Evolutionary conservation across 2,113 vertebrate genomes (phyloP).

Genomic region (Morone saxatilis): DNA sequence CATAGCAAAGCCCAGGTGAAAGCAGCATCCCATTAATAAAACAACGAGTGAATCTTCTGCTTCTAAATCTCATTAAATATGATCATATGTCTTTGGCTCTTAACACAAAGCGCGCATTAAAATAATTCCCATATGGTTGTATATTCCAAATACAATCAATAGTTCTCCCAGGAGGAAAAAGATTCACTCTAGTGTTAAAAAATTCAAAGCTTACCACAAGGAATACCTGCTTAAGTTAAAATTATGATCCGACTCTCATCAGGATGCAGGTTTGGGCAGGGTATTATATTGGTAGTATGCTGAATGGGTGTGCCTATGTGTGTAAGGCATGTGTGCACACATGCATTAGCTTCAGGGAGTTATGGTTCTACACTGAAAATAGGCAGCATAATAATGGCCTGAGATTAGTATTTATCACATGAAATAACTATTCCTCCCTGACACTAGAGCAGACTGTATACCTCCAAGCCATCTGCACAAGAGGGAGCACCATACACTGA

Average conservation of each 20-base stretch:
- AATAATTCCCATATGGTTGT: slow-evolving; percentile 11
- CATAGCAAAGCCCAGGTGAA: slow-evolving; percentile 35
- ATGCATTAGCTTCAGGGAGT: slow-evolving; percentile 49
- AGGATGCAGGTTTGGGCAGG: not conserved
- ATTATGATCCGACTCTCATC: slow-evolving; percentile 18
- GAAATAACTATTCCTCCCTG: slow-evolving; percentile 56
- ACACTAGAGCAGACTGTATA: slow-evolving; percentile 60
- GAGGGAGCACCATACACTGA: slow-evolving; percentile 41
- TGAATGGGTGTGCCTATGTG: slow-evolving; percentile 6
- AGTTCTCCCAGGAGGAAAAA: slow-evolving; percentile 27
- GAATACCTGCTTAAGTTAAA: slow-evolving; percentile 22
- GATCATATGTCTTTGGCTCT: slow-evolving; percentile 38
- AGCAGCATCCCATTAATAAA: slow-evolving; percentile 67
- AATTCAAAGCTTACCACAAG: slow-evolving; percentile 2
- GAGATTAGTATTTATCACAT: slow-evolving; percentile 66
- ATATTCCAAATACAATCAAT: slow-evolving; percentile 45
- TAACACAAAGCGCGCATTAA: slow-evolving; percentile 52
- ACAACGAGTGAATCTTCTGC: slow-evolving; percentile 44
- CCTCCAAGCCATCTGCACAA: slow-evolving; percentile 66
- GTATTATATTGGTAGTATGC: not conserved
- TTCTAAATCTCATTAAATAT: slow-evolving; percentile 63
- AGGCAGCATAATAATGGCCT: slow-evolving; percentile 54
- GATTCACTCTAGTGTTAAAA: slow-evolving; percentile 20
- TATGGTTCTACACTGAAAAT: slow-evolving; percentile 48
- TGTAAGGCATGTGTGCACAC: not conserved